phyloP scores from a whole-genome alignment of 1,140 invertebrate species.

The Aphis gossypii region DNA sequence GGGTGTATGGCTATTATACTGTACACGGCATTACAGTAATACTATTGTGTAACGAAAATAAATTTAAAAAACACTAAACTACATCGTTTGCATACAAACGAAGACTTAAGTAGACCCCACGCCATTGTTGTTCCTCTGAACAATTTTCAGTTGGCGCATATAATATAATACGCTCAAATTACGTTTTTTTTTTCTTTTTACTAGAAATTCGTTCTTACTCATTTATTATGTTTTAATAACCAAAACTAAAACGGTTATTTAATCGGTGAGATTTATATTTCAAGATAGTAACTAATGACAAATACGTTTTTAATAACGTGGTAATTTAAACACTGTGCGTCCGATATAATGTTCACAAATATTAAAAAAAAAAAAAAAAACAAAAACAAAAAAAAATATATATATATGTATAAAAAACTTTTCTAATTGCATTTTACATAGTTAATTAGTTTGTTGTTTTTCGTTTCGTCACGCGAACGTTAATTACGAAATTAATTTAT shows the following conservation, averaged over 20 bases:
- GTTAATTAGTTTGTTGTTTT: conserved; percentile 39
- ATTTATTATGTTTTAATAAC: conserved; percentile 47
- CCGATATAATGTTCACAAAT: conserved; percentile 13
- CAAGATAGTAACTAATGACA: conserved; percentile 25
- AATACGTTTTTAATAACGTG: conserved; percentile 55
- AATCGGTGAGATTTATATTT: conserved; percentile 46
- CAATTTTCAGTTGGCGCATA: not conserved
- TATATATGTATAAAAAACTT: not conserved
- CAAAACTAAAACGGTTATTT: conserved; percentile 36
- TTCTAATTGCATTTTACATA: conserved; percentile 39
- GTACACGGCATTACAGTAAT: not conserved
- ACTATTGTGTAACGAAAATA: not conserved
- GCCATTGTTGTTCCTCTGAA: not conserved
- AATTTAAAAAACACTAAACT: conserved; percentile 18
- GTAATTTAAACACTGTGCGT: conserved; percentile 45
- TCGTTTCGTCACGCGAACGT: conserved; percentile 50
- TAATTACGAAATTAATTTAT: conserved; percentile 50
- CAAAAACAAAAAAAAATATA: not conserved
- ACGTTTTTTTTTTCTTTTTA: not conserved
- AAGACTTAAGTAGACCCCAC: not conserved
- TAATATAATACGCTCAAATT: not conserved
- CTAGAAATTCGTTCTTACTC: not conserved
- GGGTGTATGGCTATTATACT: not conserved
- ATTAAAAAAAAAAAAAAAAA: not conserved
- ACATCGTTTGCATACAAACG: conserved; percentile 21